Conservation (phyloP, 2,113 vertebrate genomes). For the Cryptoleucopteryx plumbea region DNA sequence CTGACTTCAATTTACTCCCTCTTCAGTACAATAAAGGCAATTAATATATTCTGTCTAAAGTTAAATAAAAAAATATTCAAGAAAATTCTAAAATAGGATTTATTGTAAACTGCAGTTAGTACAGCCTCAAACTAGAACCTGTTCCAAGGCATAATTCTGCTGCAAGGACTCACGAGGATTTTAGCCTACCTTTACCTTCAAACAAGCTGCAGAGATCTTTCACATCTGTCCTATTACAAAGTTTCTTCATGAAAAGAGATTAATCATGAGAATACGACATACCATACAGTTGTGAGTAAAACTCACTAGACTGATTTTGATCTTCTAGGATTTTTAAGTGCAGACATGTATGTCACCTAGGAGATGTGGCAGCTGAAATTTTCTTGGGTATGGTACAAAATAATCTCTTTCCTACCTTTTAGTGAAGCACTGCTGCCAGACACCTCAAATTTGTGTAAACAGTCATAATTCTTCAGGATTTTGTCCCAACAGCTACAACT, state of each 20-base stretch:
- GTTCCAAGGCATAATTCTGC: background rate
- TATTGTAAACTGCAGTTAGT: background rate
- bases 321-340: background rate
- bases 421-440: background rate
- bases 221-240: background rate
- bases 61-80: background rate
- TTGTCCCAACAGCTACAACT: background rate
- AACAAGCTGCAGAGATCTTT: background rate
- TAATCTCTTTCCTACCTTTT: background rate
- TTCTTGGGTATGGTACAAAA: background rate
- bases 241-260: background rate
- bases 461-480: background rate
- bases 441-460: background rate
- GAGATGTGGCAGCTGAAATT: background rate
- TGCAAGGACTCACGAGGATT: background rate
- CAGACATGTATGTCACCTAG: accelerated
- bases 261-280: accelerated
- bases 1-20: background rate
- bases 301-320: background rate
- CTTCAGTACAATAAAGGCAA: background rate
- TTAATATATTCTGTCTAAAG: background rate
- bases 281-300: accelerated
- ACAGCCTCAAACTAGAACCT: background rate
- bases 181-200: background rate
- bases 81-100: background rate